phyloP scores from a whole-genome alignment of 1,140 invertebrate genomes.

The Brachionus koreanus region DNA sequence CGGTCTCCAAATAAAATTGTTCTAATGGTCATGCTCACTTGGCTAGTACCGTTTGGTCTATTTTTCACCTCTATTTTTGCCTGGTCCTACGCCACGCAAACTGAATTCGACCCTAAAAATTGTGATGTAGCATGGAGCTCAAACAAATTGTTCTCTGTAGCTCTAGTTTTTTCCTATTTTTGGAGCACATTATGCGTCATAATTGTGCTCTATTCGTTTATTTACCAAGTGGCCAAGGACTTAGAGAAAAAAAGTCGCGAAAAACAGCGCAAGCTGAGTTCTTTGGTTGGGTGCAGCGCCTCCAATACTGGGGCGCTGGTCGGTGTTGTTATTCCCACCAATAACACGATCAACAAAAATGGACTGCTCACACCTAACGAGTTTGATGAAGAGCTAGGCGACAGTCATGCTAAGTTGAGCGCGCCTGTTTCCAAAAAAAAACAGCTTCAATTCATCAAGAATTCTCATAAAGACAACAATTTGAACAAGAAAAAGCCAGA shows the following conservation, averaged over 20 bases:
- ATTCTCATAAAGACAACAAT: not conserved
- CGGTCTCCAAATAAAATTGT: constrained; percentile 88
- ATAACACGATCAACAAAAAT: not conserved
- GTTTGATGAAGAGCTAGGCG: not conserved
- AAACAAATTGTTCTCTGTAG: constrained; percentile 90
- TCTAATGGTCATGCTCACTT: constrained; percentile 76
- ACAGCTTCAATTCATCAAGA: constrained; percentile 3
- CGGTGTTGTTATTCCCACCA: constrained; percentile 13
- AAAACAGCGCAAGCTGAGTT: constrained; percentile 32
- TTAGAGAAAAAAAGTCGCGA: constrained; percentile 30
- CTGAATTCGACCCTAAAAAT: constrained; percentile 81
- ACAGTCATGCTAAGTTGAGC: not conserved
- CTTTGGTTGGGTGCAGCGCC: constrained; percentile 27
- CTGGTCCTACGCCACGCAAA: constrained; percentile 90
- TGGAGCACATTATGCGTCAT: constrained; percentile 88
- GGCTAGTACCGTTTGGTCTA: constrained; percentile 87
- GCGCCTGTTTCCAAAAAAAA: not conserved
- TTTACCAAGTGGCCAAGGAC: constrained; percentile 39
- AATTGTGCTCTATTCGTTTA: constrained; percentile 63
- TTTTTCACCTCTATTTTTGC: constrained; percentile 99
- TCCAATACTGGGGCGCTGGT: constrained; percentile 29
- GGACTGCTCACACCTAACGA: not conserved
- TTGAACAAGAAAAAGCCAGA: not conserved
- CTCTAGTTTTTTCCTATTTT: constrained; percentile 89
- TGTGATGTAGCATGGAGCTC: constrained; percentile 93